Conservation (phyloP, 2,113 vertebrate species). For the Suncus etruscus region DNA sequence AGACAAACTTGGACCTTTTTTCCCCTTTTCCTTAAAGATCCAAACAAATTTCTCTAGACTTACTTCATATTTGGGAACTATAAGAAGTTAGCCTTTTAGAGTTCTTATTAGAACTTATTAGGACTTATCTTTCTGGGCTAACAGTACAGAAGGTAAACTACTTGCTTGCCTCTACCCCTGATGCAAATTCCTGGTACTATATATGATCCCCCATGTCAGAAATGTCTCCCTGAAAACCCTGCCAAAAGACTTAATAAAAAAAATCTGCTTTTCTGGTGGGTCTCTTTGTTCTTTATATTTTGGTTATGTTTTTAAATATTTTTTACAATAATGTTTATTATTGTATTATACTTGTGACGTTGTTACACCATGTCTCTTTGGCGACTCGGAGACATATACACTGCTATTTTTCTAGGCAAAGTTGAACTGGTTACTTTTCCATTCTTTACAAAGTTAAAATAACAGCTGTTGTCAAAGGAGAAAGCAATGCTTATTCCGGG, state of each 20-base stretch:
- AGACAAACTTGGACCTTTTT: slow-evolving; percentile 57
- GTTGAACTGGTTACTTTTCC: background rate
- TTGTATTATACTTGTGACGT: too few relatives aligned
- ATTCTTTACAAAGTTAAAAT: slow-evolving; percentile 53
- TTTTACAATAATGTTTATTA: too few relatives aligned
- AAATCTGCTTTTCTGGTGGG: background rate
- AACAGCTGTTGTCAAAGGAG: background rate
- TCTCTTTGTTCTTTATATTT: slow-evolving; percentile 18
- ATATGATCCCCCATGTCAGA: too few relatives aligned
- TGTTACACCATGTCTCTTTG: too few relatives aligned
- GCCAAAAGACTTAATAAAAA: too few relatives aligned
- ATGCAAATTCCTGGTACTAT: too few relatives aligned
- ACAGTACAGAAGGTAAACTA: too few relatives aligned
- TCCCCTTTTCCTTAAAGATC: slow-evolving; percentile 35
- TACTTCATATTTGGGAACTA: slow-evolving; percentile 15
- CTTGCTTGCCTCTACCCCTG: too few relatives aligned
- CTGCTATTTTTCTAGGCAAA: background rate
- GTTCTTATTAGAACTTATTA: background rate
- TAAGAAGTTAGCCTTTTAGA: background rate
- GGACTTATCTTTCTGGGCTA: too few relatives aligned
- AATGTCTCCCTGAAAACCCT: too few relatives aligned
- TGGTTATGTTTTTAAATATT: too few relatives aligned
- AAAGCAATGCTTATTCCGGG: background rate
- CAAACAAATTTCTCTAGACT: slow-evolving; percentile 62
- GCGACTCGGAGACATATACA: background rate